These are phyloP conservation scores for Lutraria rhynchaena DNA, from an alignment of 1,140 invertebrate genomes.

Conservation along the genomic window DNA sequence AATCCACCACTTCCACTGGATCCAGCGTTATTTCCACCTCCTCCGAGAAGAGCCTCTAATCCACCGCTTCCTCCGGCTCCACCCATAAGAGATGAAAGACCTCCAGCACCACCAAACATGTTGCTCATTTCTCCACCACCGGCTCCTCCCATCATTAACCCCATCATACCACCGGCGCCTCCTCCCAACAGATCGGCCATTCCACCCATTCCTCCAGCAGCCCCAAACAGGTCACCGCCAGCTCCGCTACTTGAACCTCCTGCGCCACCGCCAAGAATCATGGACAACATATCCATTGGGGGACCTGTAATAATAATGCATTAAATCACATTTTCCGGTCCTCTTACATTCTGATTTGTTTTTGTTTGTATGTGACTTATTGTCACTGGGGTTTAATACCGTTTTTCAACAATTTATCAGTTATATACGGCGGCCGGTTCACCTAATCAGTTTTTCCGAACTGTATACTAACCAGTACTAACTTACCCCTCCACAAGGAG, in stretches of 20 bases:
- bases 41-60: neutral
- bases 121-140: neutral
- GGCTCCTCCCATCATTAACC: neutral
- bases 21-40: neutral
- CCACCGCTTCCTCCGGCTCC: neutral
- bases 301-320: neutral
- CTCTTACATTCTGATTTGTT: too few relatives aligned
- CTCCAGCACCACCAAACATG: neutral
- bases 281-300: neutral
- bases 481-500: too few relatives aligned
- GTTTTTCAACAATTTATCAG: too few relatives aligned
- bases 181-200: conserved; percentile 1
- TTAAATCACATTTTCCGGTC: too few relatives aligned
- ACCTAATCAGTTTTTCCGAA: too few relatives aligned
- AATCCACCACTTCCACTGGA: neutral
- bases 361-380: too few relatives aligned
- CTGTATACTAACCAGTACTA: too few relatives aligned
- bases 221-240: neutral
- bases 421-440: too few relatives aligned
- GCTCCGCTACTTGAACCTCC: neutral
- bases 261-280: conserved; percentile 1
- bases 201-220: neutral
- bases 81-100: neutral
- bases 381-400: too few relatives aligned
- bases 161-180: neutral